phyloP scores from a whole-genome alignment of 2,888 invertebrate species.

The Chrysotoxum bicinctum region DNA sequence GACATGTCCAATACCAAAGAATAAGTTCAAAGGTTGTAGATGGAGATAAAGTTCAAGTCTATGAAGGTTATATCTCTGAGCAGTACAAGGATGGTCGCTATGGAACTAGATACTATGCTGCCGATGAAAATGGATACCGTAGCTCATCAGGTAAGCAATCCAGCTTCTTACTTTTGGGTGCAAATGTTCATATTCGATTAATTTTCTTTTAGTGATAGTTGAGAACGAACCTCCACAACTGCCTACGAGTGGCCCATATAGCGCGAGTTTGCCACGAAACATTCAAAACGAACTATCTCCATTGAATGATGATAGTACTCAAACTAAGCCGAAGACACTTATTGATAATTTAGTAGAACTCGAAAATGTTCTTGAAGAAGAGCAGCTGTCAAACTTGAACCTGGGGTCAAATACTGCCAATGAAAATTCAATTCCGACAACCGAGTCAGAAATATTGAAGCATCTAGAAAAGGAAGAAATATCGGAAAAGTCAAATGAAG shows the following conservation, averaged over 20 bases:
- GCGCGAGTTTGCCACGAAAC: background rate
- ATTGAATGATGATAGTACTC: background rate
- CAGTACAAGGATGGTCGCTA: conserved; percentile 52
- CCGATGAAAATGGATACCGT: conserved; percentile 65
- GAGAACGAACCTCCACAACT: conserved; percentile 30
- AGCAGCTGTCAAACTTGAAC: background rate
- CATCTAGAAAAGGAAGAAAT: background rate
- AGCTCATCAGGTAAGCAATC: conserved; percentile 34
- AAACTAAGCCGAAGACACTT: background rate
- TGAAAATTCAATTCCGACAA: background rate
- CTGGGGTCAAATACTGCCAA: background rate
- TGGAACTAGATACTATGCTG: conserved; percentile 55
- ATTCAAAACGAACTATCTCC: background rate
- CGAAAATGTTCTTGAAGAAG: background rate
- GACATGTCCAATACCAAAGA: conserved; percentile 63
- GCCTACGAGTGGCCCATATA: conserved; percentile 23
- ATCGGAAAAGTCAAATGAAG: background rate
- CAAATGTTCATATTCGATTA: background rate
- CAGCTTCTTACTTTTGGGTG: background rate
- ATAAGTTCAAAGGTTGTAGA: conserved; percentile 52
- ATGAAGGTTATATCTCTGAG: conserved; percentile 48
- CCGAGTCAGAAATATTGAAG: background rate
- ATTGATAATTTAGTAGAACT: background rate
- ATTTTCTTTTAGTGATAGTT: conserved; percentile 21
- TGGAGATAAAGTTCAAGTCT: conserved; percentile 45